Conservation (phyloP, 2,888 invertebrate species). For the Pheosia gnoma region DNA sequence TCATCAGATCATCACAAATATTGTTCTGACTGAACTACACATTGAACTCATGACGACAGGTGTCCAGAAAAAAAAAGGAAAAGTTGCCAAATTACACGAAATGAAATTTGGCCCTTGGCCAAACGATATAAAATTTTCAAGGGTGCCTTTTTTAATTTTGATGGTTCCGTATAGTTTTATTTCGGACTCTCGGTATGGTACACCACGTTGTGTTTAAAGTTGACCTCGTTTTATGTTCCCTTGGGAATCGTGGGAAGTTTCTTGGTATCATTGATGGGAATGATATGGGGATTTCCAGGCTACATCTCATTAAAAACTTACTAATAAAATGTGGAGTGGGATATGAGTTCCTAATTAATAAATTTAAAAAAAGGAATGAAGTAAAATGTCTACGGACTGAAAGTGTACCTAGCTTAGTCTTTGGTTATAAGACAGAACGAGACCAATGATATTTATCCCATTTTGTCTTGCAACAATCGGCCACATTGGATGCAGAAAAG, state of each 20-base stretch:
- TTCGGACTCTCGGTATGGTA: neutral
- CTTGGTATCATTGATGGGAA: neutral
- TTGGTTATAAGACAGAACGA: too few species aligned
- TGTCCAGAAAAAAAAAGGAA: slow-evolving; percentile 55
- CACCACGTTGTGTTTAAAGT: neutral
- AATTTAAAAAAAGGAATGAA: too few species aligned
- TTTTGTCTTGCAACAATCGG: neutral
- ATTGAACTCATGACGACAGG: slow-evolving; percentile 67
- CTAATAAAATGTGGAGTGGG: neutral
- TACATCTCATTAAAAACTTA: neutral
- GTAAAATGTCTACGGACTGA: too few species aligned
- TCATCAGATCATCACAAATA: neutral
- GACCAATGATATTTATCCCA: too few species aligned
- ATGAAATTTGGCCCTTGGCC: slow-evolving; percentile 68
- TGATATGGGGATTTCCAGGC: neutral
- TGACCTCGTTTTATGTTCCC: neutral
- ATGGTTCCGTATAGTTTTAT: slow-evolving; percentile 16
- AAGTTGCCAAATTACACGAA: slow-evolving; percentile 72
- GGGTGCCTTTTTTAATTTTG: slow-evolving; percentile 19
- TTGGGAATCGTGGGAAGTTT: neutral
- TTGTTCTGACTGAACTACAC: slow-evolving; percentile 48
- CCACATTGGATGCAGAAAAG: neutral
- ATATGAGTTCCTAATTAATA: too few species aligned
- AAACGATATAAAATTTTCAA: slow-evolving; percentile 48
- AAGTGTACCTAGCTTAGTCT: too few species aligned